Conservation (phyloP, 1,140 invertebrate species). For the Sitobion miscanthi region DNA sequence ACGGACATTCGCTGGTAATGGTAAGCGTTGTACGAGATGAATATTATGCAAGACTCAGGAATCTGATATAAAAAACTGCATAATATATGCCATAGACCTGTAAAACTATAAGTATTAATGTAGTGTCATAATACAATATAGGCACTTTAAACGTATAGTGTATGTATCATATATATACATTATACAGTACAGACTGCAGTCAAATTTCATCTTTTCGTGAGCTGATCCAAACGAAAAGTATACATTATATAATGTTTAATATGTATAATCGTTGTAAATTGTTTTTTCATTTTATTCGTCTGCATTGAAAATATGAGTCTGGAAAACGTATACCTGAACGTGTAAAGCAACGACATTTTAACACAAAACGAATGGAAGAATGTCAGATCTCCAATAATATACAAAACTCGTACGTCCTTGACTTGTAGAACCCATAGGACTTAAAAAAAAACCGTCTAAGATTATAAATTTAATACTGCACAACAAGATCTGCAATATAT, state of each 20-base stretch:
- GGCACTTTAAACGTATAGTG: neutral
- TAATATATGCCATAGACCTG: too few relatives aligned
- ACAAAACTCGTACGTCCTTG: slow-evolving; percentile 32
- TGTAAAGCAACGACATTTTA: slow-evolving; percentile 26
- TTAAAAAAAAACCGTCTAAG: neutral
- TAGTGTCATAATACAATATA: neutral
- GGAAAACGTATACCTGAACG: neutral
- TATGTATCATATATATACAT: too few relatives aligned
- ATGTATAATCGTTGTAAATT: neutral
- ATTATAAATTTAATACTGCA: slow-evolving; percentile 11
- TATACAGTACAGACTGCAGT: neutral
- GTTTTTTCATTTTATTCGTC: neutral
- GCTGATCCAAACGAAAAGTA: neutral
- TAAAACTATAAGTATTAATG: too few relatives aligned
- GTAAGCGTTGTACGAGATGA: too few relatives aligned
- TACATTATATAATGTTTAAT: neutral
- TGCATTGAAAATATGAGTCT: slow-evolving; percentile 16
- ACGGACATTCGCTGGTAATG: too few relatives aligned
- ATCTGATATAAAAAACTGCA: too few relatives aligned
- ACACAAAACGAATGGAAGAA: slow-evolving; percentile 16
- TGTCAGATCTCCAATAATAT: slow-evolving; percentile 24
- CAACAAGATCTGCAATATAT: neutral
- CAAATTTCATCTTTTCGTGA: neutral
- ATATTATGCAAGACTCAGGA: too few relatives aligned
- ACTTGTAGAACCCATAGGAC: neutral